Base-by-base conservation (phyloP, 2,888 invertebrate genomes). In the Aphodius sticticus region DNA sequence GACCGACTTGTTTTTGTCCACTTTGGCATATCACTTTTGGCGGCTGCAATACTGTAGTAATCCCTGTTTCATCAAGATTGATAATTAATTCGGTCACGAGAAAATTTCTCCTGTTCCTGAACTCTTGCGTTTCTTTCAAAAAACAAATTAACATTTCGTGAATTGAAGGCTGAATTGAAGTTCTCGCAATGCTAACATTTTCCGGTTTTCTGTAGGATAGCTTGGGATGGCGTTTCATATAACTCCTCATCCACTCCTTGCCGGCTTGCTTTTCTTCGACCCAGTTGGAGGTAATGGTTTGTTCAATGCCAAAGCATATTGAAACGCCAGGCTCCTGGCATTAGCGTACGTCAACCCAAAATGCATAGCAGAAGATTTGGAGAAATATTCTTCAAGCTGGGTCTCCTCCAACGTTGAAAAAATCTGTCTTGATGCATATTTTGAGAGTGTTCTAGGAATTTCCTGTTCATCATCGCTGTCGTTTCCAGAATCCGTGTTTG, bases 1-100 rank as follows among this genome's bases (percentile, higher is more conserved):
- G 78, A 16, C 83, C 84, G 16, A 84, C 81, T 74, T 83, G 83
- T 78, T 83, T 83, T 16, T 16, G 72, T 26, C 82, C 83, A 71
- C 78, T 82, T 80, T 80, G 69, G n/a, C 84, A 83, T 15, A 85
- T 70, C 16, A 84, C 80, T 16, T 82, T 82, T 35, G 81, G 81
- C 36, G 82, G 71, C 74, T 83, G 82, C 6, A 85, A 80, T 16
- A 85, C 86, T 5, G 86, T 86, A 70, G 78, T 78, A 78, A 85
- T 82, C 26, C 82, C 83, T 12, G 85, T 86, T 80, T 87, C 86
- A 76, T 87, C 86, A 3, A 85, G 76, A 79, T 85, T 84, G 75
- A 80, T 83, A 38, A 85, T 83, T 83, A 38, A 85, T 83, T 36
- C 79, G 69, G n/a, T 82, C 80, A 53, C 79, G 36, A 16, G 81